These are phyloP conservation scores for Helicolenus hilgendorfi DNA, from an alignment of 2,797 vertebrate species.

Conservation along the genomic window DNA sequence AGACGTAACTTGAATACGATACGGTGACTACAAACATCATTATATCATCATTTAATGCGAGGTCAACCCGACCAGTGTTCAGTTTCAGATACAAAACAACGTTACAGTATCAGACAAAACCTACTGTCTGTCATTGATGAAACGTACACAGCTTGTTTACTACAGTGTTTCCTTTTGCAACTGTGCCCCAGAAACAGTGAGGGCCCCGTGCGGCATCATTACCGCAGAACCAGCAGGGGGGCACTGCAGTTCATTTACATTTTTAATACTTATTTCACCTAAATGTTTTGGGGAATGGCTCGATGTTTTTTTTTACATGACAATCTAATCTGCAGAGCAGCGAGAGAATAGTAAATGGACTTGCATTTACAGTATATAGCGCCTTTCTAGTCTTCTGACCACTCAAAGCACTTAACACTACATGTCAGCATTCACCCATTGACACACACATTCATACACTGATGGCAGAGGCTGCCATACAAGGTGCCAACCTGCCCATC, in stretches of 20 bases:
- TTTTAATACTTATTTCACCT: neutral
- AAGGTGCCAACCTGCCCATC: neutral
- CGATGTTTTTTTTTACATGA: neutral
- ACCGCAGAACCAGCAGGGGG: neutral
- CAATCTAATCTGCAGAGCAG: neutral
- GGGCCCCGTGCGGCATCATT: neutral
- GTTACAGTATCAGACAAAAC: neutral
- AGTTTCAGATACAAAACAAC: neutral
- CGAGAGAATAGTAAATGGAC: neutral
- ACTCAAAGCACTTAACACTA: neutral
- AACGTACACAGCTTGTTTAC: neutral
- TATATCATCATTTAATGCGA: neutral
- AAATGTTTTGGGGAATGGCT: neutral
- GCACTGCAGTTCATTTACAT: neutral
- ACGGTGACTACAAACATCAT: neutral
- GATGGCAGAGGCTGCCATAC: neutral
- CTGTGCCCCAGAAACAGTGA: neutral
- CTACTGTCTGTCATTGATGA: neutral
- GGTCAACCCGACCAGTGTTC: neutral
- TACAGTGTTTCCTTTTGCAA: neutral
- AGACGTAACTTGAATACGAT: neutral
- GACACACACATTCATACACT: neutral
- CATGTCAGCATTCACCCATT: neutral
- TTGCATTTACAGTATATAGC: neutral
- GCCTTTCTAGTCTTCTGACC: neutral